Evolutionary conservation across 1,140 invertebrate genomes (phyloP).

Genomic region (Theocolax elegans): DNA sequence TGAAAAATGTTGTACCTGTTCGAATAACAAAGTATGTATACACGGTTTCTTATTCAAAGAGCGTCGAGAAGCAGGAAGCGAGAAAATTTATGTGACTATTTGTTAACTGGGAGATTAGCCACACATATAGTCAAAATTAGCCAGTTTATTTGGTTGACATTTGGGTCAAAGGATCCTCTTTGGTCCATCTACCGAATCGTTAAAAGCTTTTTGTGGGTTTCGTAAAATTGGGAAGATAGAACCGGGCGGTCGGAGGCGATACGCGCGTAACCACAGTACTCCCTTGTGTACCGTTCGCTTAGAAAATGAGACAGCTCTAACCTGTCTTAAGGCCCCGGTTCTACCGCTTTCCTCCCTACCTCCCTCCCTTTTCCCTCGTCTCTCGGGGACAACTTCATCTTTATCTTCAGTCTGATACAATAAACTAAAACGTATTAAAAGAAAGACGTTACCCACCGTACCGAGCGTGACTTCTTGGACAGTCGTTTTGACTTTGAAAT

Average conservation of each 20-base stretch:
- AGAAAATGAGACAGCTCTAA: constrained; percentile 36
- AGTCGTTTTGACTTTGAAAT: not conserved
- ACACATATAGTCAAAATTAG: no score
- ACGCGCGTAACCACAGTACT: no score
- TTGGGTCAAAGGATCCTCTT: not conserved
- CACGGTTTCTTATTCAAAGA: no score
- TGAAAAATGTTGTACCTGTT: no score
- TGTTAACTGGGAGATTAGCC: no score
- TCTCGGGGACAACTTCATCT: constrained; percentile 27
- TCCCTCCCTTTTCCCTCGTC: not conserved
- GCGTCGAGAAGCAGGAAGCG: no score
- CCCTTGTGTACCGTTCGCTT: constrained; percentile 21
- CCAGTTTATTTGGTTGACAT: not conserved
- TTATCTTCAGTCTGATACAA: constrained; percentile 26
- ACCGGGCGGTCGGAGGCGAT: not conserved
- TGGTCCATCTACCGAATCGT: not conserved
- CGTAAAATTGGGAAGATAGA: not conserved
- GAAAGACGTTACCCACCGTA: not conserved
- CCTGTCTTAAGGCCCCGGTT: not conserved
- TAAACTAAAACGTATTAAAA: constrained; percentile 6
- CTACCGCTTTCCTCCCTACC: no score
- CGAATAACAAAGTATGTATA: no score
- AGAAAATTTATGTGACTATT: no score
- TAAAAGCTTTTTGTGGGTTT: constrained; percentile 7
- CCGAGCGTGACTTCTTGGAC: not conserved